A percentile compares a stretch with the other conserved stretches of the same genome.
Evolutionary conservation across 2,797 vertebrate species (phyloP).

Genomic region (Neosalanx taihuensis): DNA sequence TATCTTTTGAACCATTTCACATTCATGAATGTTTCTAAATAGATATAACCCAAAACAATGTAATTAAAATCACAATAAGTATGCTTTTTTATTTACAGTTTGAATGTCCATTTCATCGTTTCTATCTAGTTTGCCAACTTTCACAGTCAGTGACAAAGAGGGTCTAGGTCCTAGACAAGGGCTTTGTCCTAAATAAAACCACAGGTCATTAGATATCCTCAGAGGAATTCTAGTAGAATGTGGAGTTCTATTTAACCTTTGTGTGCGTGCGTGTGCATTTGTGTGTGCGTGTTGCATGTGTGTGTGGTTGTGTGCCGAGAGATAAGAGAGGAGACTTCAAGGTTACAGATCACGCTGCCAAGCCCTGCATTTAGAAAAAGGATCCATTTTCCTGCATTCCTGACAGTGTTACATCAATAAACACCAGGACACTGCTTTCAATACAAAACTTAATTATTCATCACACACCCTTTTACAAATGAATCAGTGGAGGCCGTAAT

Average conservation of each 20-base stretch:
- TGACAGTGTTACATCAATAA: conserved; percentile 22
- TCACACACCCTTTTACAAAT: conserved; percentile 32
- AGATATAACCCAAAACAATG: no score
- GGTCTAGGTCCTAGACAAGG: neutral
- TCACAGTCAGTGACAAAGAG: neutral
- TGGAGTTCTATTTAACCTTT: conserved; percentile 10
- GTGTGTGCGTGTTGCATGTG: neutral
- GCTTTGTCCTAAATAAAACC: conserved; percentile 5
- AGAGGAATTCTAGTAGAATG: conserved; percentile 6
- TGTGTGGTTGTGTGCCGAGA: neutral
- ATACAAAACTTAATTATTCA: conserved; percentile 49
- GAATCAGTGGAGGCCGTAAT: conserved; percentile 42
- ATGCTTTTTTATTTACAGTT: neutral
- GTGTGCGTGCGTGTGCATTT: neutral
- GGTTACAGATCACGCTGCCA: neutral
- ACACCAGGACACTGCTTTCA: conserved; percentile 18
- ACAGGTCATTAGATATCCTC: conserved; percentile 12
- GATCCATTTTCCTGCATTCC: neutral
- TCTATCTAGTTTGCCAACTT: neutral
- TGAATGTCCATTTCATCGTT: neutral
- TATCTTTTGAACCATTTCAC: no score
- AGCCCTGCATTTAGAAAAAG: conserved; percentile 18
- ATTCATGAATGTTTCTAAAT: no score
- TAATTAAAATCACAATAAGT: no score
- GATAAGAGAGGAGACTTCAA: conserved; percentile 1